Evolutionary conservation across 1,140 invertebrate species (phyloP).

Genomic region (Dreissena rostriformis): DNA sequence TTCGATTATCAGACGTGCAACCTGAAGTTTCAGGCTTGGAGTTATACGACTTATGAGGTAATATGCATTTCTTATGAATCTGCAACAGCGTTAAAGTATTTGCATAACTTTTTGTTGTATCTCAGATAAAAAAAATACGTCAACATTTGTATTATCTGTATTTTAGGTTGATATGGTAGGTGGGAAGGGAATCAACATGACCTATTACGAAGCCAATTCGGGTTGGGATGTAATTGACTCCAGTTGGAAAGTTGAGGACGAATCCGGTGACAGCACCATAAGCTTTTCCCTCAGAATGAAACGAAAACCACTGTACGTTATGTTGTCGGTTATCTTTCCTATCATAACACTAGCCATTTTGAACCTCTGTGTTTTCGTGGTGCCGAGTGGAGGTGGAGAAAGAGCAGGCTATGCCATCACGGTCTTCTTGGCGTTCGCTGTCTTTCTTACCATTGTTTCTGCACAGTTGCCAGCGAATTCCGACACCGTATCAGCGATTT

Average conservation of each 20-base stretch:
- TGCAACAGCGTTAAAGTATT: no score
- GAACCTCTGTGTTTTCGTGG: conserved; percentile 16
- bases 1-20: neutral
- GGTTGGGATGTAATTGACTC: conserved; percentile 5
- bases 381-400: neutral
- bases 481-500: neutral
- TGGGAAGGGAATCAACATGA: neutral
- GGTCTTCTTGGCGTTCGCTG: no score
- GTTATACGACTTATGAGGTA: neutral
- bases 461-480: neutral
- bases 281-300: neutral
- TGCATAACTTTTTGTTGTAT: neutral
- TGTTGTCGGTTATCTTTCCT: conserved; percentile 29
- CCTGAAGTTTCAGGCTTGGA: neutral
- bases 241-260: neutral
- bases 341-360: conserved; percentile 23
- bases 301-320: conserved; percentile 13
- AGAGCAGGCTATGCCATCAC: neutral
- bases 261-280: neutral
- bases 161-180: neutral
- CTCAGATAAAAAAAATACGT: no score
- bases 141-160: neutral
- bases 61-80: neutral
- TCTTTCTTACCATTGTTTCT: no score
- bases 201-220: neutral